Percentiles rank a stretch among this genome's conserved stretches.
These are phyloP conservation scores for Brenthis ino DNA, from an alignment of 2,888 invertebrate species.

Conservation along the genomic window DNA sequence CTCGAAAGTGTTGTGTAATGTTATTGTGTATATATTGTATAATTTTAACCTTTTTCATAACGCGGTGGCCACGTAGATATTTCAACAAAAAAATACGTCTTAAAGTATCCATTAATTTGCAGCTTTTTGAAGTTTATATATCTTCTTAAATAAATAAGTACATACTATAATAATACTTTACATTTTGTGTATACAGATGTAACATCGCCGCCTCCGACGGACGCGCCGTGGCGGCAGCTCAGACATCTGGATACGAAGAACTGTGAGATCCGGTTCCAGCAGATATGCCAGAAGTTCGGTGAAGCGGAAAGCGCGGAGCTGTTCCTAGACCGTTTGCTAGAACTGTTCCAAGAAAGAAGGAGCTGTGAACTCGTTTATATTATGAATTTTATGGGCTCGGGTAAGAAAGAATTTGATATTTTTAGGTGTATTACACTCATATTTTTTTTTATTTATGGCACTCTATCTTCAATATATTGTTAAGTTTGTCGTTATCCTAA, in stretches of 20 bases:
- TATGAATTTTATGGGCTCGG: constrained; percentile 81
- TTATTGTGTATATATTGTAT: too few species aligned
- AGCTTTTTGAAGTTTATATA: too few species aligned
- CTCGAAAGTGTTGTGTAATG: too few species aligned
- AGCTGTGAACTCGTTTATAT: constrained; percentile 83
- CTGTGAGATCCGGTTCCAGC: constrained; percentile 75
- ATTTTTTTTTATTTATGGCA: too few species aligned
- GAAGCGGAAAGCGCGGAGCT: constrained; percentile 78
- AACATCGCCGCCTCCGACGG: constrained; percentile 38
- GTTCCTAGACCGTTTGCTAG: constrained; percentile 84
- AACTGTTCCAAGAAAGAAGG: constrained; percentile 76
- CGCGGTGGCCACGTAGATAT: too few species aligned
- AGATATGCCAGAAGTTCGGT: constrained; percentile 81
- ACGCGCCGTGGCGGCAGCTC: constrained; percentile 84
- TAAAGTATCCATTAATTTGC: too few species aligned
- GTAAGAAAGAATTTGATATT: constrained; percentile 51
- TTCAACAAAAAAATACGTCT: too few species aligned
- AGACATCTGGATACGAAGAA: constrained; percentile 79
- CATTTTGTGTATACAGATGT: constrained; percentile 20
- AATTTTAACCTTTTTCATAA: too few species aligned
- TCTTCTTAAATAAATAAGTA: background rate
- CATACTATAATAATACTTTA: too few species aligned
- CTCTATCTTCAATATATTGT: too few species aligned
- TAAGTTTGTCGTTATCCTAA: too few species aligned
- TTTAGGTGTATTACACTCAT: background rate